These are phyloP conservation scores for Frankliniella intonsa DNA, from an alignment of 2,888 invertebrate genomes.

Conservation along the genomic window DNA sequence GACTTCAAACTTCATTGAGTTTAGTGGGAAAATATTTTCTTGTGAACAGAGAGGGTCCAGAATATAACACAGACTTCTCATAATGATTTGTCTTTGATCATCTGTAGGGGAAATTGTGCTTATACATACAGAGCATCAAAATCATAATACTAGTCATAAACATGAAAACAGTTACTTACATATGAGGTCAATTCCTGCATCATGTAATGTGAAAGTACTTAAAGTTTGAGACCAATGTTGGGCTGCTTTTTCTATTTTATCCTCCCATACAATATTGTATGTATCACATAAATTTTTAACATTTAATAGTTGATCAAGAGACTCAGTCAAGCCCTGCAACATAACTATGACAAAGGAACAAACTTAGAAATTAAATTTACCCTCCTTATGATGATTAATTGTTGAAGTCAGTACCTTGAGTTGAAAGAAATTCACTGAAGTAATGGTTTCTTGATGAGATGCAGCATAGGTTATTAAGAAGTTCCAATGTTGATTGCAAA, in stretches of 20 bases:
- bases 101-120: neutral
- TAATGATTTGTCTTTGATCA: neutral
- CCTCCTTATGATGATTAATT: no score
- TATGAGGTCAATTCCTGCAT: conserved; percentile 35
- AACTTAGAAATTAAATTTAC: neutral
- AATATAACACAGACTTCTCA: neutral
- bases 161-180: conserved; percentile 29
- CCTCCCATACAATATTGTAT: conserved; percentile 8
- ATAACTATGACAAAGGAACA: conserved; percentile 30
- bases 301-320: conserved; percentile 27
- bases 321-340: conserved; percentile 34
- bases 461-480: conserved; percentile 39
- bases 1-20: neutral
- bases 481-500: conserved; percentile 40
- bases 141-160: neutral
- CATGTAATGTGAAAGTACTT: conserved; percentile 36
- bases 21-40: neutral
- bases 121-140: neutral
- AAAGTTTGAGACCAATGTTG: conserved; percentile 37
- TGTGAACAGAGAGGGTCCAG: neutral
- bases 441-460: conserved; percentile 38
- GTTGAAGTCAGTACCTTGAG: conserved; percentile 31
- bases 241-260: conserved; percentile 35
- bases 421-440: conserved; percentile 38
- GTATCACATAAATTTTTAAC: conserved; percentile 36